Evolutionary conservation across 2,888 invertebrate species (phyloP).

Genomic region (Pogonocherus hispidulus): DNA sequence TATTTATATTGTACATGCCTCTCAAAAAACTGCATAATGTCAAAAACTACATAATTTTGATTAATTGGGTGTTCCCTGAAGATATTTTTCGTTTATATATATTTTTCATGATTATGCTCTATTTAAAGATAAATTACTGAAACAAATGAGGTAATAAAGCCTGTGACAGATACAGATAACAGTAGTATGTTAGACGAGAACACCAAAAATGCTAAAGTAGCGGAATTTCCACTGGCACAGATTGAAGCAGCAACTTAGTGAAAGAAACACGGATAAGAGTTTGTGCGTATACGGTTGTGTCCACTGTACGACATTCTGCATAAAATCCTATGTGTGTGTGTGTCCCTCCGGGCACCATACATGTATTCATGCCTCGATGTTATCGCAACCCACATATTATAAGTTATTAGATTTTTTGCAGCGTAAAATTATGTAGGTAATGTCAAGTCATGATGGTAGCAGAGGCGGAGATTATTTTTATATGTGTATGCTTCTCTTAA

Average conservation of each 20-base stretch:
- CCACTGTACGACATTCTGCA: too few relatives aligned
- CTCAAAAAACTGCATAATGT: too few relatives aligned
- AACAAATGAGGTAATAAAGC: too few relatives aligned
- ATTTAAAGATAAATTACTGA: too few relatives aligned
- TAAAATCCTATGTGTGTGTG: constrained; percentile 6
- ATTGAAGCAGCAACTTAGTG: constrained; percentile 1
- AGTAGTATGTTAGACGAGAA: background rate
- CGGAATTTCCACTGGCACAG: constrained; percentile 21
- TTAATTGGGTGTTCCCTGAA: too few relatives aligned
- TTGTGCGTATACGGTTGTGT: constrained; percentile 12
- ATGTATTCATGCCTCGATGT: constrained; percentile 17
- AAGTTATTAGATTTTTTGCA: constrained; percentile 20
- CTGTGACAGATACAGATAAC: background rate
- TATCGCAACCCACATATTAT: constrained; percentile 23
- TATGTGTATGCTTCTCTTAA: background rate
- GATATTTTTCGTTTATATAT: too few relatives aligned
- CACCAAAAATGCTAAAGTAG: constrained; percentile 5
- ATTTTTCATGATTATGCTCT: too few relatives aligned
- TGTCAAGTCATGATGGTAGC: constrained; percentile 15
- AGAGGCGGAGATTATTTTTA: constrained; percentile 10
- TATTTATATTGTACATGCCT: too few relatives aligned
- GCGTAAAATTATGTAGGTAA: constrained; percentile 23
- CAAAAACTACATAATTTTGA: too few relatives aligned
- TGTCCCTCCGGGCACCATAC: constrained; percentile 11
- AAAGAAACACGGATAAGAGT: constrained; percentile 14